These are phyloP conservation scores for Saguinus midas DNA, from an alignment of 2,113 vertebrate species.

Conservation along the genomic window DNA sequence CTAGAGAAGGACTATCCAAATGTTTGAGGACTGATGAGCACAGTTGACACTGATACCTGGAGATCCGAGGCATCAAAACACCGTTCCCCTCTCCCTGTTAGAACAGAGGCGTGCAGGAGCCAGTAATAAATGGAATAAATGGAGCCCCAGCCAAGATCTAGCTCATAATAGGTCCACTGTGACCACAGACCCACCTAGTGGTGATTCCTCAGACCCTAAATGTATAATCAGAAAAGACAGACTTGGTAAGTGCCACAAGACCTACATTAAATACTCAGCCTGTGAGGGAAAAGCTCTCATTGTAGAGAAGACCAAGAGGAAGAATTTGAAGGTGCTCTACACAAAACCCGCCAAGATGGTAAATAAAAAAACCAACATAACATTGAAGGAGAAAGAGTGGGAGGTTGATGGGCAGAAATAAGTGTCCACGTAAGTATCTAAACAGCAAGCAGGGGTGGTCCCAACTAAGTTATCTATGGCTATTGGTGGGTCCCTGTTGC, in stretches of 20 bases:
- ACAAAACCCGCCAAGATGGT: neutral
- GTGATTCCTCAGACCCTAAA: neutral
- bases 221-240: neutral
- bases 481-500: neutral
- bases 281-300: neutral
- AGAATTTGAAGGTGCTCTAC: neutral
- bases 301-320: neutral
- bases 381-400: fast-evolving
- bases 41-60: neutral
- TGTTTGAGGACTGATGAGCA: neutral
- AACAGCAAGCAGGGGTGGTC: neutral
- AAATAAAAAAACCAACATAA: neutral
- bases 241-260: neutral
- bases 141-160: neutral
- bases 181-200: neutral
- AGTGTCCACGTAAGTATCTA: neutral
- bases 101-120: neutral
- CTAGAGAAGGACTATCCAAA: neutral
- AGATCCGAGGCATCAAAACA: neutral
- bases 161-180: neutral
- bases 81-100: fast-evolving
- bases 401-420: neutral
- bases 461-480: neutral
- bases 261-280: neutral
- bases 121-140: neutral